Evolutionary conservation across 2,888 invertebrate genomes (phyloP), one percentile per base, ranked within the genome.

Genomic region (Epinotia ramella): DNA sequence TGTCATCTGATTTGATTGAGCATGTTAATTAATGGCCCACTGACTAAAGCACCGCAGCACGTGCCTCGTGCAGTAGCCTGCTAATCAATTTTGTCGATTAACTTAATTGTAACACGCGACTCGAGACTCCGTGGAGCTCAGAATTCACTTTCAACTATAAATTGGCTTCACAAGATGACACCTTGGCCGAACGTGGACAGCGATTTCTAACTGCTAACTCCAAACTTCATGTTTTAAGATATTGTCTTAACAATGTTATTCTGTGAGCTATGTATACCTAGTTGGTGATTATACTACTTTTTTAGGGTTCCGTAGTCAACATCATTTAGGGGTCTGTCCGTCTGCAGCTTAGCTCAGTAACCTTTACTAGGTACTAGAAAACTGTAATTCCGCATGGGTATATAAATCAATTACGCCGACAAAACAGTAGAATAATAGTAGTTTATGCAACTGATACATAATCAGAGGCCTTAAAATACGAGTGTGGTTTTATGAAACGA

Each of bases 111-210:
- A 68, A 59, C 74, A 82, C 80, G 81, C 80, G 79, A 79, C 76
- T 78, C 49, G 28, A 63, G 59, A 24, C 66, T 59, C 49, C 33
- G 28, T 40, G 12, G 18, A 67, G 65, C 73, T 53, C 60, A 72
- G 78, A 78, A 73, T 78, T 79, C 78, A 83, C 82, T 86, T 82
- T 86, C 82, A 78, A 80, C 80, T 78, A 81, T 81, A 79, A 82
- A 82, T 79, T 75, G 67, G 40, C 20, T 67, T 62, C 53, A 33
- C 18, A 64, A 13, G 70, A 71, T 40, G 66, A 73, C 73, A 66
- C 28, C 13, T 65, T 56, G 9, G 44, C 12, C 59, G 9, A 13
- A 57, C 24, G n/a, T 68, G 24, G 24, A 59, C 24, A 44, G 13
- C 16, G 18, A 44, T 20, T 44, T 68, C 53, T 66, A 53, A 53